Evolutionary conservation across 2,113 vertebrate genomes (phyloP).

Genomic region (Hyperopisus bebe): DNA sequence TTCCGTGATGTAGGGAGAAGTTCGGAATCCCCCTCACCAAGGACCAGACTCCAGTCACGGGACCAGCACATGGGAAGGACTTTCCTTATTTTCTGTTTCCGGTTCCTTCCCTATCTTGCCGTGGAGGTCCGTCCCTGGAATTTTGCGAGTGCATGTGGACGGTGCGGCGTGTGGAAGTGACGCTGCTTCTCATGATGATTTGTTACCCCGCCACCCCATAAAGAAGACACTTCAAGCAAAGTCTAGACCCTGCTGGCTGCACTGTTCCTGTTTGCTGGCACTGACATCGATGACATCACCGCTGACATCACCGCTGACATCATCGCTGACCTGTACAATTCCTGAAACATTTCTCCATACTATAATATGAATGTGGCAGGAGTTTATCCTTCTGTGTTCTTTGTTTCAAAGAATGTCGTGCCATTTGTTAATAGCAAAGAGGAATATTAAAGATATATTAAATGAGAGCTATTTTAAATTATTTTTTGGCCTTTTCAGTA

Average conservation of each 20-base stretch:
- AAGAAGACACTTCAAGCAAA: not conserved
- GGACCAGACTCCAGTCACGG: not conserved
- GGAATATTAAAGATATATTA: slow-evolving; percentile 98
- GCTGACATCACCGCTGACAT: slow-evolving; percentile 20
- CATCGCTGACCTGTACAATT: slow-evolving; percentile 41
- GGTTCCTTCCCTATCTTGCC: not conserved
- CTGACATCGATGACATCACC: slow-evolving; percentile 22
- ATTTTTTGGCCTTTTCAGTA: slow-evolving; percentile 99
- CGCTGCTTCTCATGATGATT: not conserved
- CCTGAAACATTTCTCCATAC: slow-evolving; percentile 59
- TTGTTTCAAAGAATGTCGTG: slow-evolving; percentile 99
- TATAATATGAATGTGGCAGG: slow-evolving; percentile 94
- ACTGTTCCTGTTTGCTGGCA: slow-evolving; percentile 18
- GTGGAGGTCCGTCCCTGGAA: no score
- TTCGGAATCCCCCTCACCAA: not conserved
- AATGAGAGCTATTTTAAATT: slow-evolving; percentile 99
- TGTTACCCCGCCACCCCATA: not conserved
- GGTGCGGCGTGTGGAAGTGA: not conserved
- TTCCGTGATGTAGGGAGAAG: not conserved
- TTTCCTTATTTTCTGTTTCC: not conserved
- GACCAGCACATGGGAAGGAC: not conserved
- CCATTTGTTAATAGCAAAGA: slow-evolving; percentile 99
- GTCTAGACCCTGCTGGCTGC: not conserved
- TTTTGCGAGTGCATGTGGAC: not conserved
- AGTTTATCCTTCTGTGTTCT: slow-evolving; percentile 88